Evolutionary conservation across 2,113 vertebrate genomes (phyloP), one percentile per base, ranked within the genome.

Genomic region (Tetraodon nigroviridis): DNA sequence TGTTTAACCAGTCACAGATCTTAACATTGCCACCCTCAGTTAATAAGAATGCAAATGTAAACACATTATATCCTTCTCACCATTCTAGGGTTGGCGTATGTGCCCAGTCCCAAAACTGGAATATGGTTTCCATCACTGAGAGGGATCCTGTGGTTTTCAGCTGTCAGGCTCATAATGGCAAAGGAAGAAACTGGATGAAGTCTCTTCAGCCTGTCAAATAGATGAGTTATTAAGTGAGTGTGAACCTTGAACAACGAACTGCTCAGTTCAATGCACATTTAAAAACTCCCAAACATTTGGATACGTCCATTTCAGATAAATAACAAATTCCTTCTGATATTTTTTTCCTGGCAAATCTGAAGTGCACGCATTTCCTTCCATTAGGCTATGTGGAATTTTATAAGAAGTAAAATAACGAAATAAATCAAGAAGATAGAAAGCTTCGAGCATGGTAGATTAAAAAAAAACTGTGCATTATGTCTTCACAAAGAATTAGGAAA

Each of bases 31-130:
- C 17, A 12, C 42, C 12, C 42, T 42, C 40, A 42, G 11, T 2
- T 42, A 8, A 42, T 15, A 5, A 68, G 4, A 27, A 27, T 27
- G 24, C 24, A 27, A 37, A 37, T 37, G 54, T 18, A 59, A 2
- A 59, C 4, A 58, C 4, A 44, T 22, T 20, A 7, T 19, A 16
- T 58, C 27, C 3, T 51, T 70, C 92, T 92, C 86, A 96, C 96
- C 73, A 49, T 85, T 29, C 20, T 48, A 55, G 93, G 93, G 32
- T 93, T 84, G 7, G 91, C 89, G 55, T 89, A 98, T 17, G 95
- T 98, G 18, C 96, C 96, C 49, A 97, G 73, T 55, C 95, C 95
- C 3, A 97, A 37, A 2, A 96, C 40, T 1, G 95, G 95, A 72
- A 96, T 93, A 40, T 65, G 86, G 59, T 93, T 93, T 2, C 95